Base-by-base conservation (phyloP, 2,113 vertebrate species). In the Aspiorhynchus laticeps region DNA sequence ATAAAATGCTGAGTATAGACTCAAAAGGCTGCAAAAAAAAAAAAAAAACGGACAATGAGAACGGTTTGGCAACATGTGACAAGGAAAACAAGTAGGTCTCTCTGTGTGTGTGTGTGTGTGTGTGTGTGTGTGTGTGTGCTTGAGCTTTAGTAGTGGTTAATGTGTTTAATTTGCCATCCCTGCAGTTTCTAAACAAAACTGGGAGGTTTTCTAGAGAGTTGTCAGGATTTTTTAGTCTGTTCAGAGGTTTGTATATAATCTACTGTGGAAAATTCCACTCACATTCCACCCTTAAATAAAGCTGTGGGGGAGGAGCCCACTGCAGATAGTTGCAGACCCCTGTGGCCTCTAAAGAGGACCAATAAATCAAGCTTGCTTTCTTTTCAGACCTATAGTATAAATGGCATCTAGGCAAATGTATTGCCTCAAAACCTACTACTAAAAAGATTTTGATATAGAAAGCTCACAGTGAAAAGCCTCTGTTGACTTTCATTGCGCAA, bases 211-310 rank as follows among this genome's bases (percentile, higher is more conserved):
- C n/a, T 73, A 78, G 6, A 63, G 26, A 73, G 48, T 10, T 14
- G 31, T 56, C 26, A 48, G 11, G 67, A n/a, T 80, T 33, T 36
- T 21, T 48, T 71, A 28, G 33, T 38, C 31, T 41, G 21, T 7
- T 86, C 26, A 4, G 17, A 19, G 87, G 21, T 59, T 78, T 76
- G 31, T 51, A n/a, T 51, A n/a, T 41, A 77, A 73, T 24, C 80
- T 26, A 17, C 9, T 41, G 38, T 63, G 82, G 82, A 91, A 91
- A 89, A 87, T 88, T 91, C 85, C 87, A 76, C 71, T 15, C 31
- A 78, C 79, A 28, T 73, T 26, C 82, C 21, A 26, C 19, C 9
- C 48, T n/a, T 84, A 56, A 74, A 74, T 56, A 56, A 33, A 53
- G 67, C 33, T 4, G 4, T 26, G 67, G 82, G 41, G 67, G 48